Evolutionary conservation across 1,140 invertebrate species (phyloP), one percentile per base, ranked within the genome.

Genomic region (Platorchestia sp.): DNA sequence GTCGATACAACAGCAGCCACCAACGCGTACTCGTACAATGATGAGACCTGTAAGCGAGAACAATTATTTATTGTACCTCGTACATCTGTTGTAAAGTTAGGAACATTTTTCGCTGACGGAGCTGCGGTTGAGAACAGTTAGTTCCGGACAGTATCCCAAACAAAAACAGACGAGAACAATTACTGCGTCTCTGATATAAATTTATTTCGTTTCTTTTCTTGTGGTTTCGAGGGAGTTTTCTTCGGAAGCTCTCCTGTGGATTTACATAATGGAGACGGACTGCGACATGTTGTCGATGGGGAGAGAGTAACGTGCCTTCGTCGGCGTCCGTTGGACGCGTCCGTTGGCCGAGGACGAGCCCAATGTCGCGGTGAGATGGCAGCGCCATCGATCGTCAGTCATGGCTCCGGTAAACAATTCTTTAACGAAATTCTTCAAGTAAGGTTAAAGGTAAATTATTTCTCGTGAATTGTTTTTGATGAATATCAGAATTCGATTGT

Each of bases 241-340:
- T 45, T 93, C 7, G 45, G 43, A 44, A 93, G 91, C 91, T 93
- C 41, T 45, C 43, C 44, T 45, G 91, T 45, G 91, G 91, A 93
- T 93, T 93, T 93, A 93, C 91, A 93, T 93, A 93, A 93, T 93
- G 45, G 91, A 93, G 91, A 93, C 91, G 91, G 45, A 93, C 91
- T 42, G 91, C 91, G 91, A 93, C 91, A 93, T 45, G 45, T 44
- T 93, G 91, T 93, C 91, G 91, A 93, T 93, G 40, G 91, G 3
- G 91, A 44, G 45, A 93, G 91, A 93, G 45, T 93, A 93, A 93
- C 91, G 91, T 41, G n/a, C 45, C 44, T 40, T 47, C 43, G 91
- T 45, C 91, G 5, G 45, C 45, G 42, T 91, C 43, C 86, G 86
- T 86, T 86, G 86, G 86, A 6, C 86, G n/a, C n/a, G n/a, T n/a